Base-by-base conservation (phyloP, 2,888 invertebrate species). In the Cerastis rubricosa region DNA sequence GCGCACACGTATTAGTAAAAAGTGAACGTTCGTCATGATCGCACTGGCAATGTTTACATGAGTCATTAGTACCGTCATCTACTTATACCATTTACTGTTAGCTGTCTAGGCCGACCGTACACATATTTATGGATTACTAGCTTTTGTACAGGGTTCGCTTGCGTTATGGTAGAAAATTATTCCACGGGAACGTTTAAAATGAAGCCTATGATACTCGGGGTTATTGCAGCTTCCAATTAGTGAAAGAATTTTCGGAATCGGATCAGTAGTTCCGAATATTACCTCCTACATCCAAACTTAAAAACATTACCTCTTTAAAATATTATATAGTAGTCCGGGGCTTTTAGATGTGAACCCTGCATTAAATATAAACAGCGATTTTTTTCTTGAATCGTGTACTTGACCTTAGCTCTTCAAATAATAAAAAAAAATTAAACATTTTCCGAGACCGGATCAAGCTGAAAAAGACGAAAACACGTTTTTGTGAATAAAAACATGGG, bases 1-100 rank as follows among this genome's bases (percentile, higher is more conserved):
- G 57, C 54, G 61, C 84, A 76, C 84, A 78, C 29, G 63, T 80
- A 49, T 65, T 51, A 57, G 63, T 86, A 72, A 85, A 85, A 85
- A 85, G 85, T 86, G 86, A 85, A 85, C 80, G 85, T 85, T 73
- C 78, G 54, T 71, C 80, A 86, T 80, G 84, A 85, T 76, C 74
- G 78, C 35, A 51, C 43, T 43, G 74, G 73, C 71, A 76, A 84
- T 88, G 88, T 91, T 90, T 88, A 89, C 86, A 85, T 91, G 91
- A 90, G 74, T 90, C 90, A 91, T 86, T 84, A 81, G 73, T 83
- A 76, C 84, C 81, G 85, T 80, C 76, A 80, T 82, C 79, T 83
- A 86, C 74, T 77, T 76, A 68, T 69, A 72, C 80, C 63, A 64
- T 74, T 67, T 80, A 84, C 83, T 84, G 84, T 83, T 83, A 83